Evolutionary conservation across 2,888 invertebrate genomes (phyloP).

Genomic region (Epinotia brunnichana): DNA sequence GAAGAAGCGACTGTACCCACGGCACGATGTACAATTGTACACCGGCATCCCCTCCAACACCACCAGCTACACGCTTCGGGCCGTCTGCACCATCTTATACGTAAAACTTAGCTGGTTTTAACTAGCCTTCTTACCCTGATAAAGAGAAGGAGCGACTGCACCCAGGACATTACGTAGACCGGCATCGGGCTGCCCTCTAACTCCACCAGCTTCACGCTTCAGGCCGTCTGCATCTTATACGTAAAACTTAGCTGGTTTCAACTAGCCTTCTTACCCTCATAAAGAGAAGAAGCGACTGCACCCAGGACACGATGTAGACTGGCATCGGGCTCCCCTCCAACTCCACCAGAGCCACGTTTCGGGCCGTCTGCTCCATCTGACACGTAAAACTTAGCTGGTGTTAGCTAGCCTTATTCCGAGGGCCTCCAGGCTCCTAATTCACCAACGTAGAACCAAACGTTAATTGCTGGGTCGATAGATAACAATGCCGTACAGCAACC

Average conservation of each 20-base stretch:
- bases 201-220: constrained; percentile 93
- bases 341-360: constrained; percentile 93
- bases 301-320: constrained; percentile 91
- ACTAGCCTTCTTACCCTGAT: too few relatives aligned
- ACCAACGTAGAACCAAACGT: too few relatives aligned
- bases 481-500: too few relatives aligned
- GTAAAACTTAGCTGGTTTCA: constrained; percentile 21
- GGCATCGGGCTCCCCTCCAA: constrained; percentile 92
- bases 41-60: constrained; percentile 93
- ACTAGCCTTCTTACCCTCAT: constrained; percentile 69
- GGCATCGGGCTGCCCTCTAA: constrained; percentile 91
- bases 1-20: constrained; percentile 92
- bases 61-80: constrained; percentile 92
- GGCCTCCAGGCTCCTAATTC: too few relatives aligned
- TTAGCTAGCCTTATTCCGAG: neutral
- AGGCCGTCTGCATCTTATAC: constrained; percentile 87
- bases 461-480: too few relatives aligned
- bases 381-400: constrained; percentile 35
- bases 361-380: constrained; percentile 90
- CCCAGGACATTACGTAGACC: constrained; percentile 91
- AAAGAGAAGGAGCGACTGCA: constrained; percentile 93
- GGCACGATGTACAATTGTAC: constrained; percentile 91
- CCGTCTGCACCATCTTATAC: constrained; percentile 88
- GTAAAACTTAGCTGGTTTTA: constrained; percentile 21
- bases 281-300: constrained; percentile 92